Evolutionary conservation across 2,797 vertebrate species (phyloP), one percentile per base, ranked within the genome.

Genomic region (Phylloscopus collybita): DNA sequence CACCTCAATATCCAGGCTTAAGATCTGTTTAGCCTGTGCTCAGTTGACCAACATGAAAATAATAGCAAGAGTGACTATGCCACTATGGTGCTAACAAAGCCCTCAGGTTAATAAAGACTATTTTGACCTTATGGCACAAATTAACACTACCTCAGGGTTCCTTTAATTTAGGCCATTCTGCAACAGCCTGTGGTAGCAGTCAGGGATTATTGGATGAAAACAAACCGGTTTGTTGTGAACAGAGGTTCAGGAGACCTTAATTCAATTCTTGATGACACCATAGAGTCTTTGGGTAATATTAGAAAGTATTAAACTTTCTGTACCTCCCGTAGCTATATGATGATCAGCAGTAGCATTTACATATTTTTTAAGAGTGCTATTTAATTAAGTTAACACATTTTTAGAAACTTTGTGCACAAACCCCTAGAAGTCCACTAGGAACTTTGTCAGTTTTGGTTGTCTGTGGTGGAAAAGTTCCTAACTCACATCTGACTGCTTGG

Each of bases 91-190:
- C 27, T 80, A 86, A 88, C 49, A 79, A 79, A 92, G 34, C 47
- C 47, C 50, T 59, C 0, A 2, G 62, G 47, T 92, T 95, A 88
- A 92, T 26, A 86, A 71, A 84, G 66, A 42, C 62, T 86, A 74
- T 66, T 96, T 88, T 94, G 93, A 96, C 59, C 53, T 87, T 69
- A 88, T 62, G 90, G 56, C 56, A 92, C 50, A 90, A 92, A 93
- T 93, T 92, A 92, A 88, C 78, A 82, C 74, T 51, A 38, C 76
- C 71, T 92, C 51, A 69, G 85, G 87, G 90, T 92, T 96, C 40
- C 69, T 89, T 92, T 93, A 94, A 81, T 90, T 88, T 84, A 92
- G 72, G 65, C 74, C 85, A 88, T 80, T 44, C 90, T 95, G 72
- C n/a, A 93, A 57, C 36, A 94, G 70, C 65, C 62, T 84, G 86